Evolutionary conservation across 2,888 invertebrate species (phyloP).

Genomic region (Ophioninae sp.): DNA sequence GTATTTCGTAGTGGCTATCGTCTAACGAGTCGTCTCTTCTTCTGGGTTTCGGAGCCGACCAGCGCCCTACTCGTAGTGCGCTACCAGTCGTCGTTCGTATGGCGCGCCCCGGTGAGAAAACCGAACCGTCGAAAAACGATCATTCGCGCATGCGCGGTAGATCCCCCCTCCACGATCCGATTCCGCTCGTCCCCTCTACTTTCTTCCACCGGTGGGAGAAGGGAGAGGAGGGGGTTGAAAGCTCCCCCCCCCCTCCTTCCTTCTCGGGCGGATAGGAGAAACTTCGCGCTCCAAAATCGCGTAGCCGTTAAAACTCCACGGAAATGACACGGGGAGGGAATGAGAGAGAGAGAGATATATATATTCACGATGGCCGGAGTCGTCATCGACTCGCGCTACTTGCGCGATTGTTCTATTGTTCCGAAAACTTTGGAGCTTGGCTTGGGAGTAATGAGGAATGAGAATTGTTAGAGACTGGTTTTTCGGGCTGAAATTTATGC

Average conservation of each 20-base stretch:
- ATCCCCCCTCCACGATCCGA: slow-evolving; percentile 62
- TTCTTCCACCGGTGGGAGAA: background rate
- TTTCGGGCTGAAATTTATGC: too few relatives aligned
- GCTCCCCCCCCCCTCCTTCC: too few relatives aligned
- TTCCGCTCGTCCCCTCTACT: background rate
- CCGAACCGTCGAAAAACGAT: slow-evolving; percentile 76
- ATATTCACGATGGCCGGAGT: slow-evolving; percentile 35
- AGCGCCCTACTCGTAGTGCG: slow-evolving; percentile 84
- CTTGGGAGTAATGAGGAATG: too few relatives aligned
- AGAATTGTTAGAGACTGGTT: too few relatives aligned
- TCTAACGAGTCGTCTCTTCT: slow-evolving; percentile 69
- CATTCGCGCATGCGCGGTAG: slow-evolving; percentile 76
- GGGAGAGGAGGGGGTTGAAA: too few relatives aligned
- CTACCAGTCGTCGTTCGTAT: slow-evolving; percentile 85
- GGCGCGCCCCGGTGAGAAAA: slow-evolving; percentile 81
- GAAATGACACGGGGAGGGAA: slow-evolving; percentile 11
- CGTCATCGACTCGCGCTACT: slow-evolving; percentile 47
- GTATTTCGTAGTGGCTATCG: slow-evolving; percentile 66
- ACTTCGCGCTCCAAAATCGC: too few relatives aligned
- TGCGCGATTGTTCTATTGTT: slow-evolving; percentile 37
- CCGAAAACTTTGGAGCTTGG: slow-evolving; percentile 36
- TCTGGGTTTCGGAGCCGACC: slow-evolving; percentile 80
- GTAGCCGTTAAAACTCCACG: too few relatives aligned
- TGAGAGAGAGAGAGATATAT: slow-evolving; percentile 3
- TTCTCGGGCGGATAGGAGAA: too few relatives aligned